Evolutionary conservation across 2,113 vertebrate species (phyloP).

Genomic region (Atlantisia rogersi): DNA sequence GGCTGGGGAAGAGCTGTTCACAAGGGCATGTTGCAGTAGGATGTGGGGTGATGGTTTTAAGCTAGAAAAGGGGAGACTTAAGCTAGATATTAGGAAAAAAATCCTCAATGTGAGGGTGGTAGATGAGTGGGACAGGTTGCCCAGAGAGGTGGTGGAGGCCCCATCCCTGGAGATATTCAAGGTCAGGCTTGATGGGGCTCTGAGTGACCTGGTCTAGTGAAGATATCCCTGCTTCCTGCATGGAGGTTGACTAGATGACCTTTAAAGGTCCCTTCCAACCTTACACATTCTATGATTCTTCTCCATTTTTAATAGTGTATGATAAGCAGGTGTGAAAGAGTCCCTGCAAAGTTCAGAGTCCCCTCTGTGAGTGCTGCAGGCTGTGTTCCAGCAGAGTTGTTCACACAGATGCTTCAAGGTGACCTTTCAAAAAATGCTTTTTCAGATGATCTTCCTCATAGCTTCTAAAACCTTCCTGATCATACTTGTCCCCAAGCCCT

Average conservation of each 20-base stretch:
- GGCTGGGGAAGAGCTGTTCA: too few species aligned
- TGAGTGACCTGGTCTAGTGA: not conserved
- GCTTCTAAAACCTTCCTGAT: not conserved
- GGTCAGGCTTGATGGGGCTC: too few species aligned
- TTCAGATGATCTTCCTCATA: not conserved
- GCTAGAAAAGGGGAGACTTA: too few species aligned
- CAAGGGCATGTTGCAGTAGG: too few species aligned
- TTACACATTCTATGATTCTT: not conserved
- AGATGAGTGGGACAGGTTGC: too few species aligned
- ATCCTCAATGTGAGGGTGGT: too few species aligned
- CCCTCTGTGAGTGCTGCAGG: not conserved
- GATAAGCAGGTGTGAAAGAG: not conserved
- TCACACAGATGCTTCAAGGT: not conserved
- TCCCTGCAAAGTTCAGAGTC: not conserved
- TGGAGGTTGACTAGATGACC: fast-evolving
- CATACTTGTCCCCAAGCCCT: not conserved
- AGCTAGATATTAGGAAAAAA: too few species aligned
- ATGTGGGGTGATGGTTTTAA: too few species aligned
- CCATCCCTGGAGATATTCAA: too few species aligned
- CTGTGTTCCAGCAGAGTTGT: not conserved
- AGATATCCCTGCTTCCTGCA: not conserved
- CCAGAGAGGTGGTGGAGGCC: too few species aligned
- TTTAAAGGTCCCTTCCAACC: not conserved
- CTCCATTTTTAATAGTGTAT: not conserved
- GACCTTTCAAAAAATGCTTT: not conserved